A percentile compares a stretch with the other conserved stretches of the same genome.
These are phyloP conservation scores for Actinemys pallida DNA, from an alignment of 2,113 vertebrate species.

Conservation along the genomic window DNA sequence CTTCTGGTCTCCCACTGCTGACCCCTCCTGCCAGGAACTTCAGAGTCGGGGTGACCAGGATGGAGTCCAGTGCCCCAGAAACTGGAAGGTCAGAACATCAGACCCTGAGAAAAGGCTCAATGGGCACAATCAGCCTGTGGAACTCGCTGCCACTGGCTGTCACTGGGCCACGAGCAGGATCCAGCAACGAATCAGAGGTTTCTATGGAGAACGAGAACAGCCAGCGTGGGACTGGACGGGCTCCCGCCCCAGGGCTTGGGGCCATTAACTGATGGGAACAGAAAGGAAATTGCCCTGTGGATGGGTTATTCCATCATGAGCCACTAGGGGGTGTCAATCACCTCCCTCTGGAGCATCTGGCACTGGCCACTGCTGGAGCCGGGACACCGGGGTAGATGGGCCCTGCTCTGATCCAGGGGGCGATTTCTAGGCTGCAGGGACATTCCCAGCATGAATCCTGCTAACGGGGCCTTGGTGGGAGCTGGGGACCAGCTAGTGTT, in stretches of 20 bases:
- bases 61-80: not conserved
- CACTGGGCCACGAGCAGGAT: not conserved
- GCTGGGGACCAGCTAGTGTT: not conserved
- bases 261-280: no score
- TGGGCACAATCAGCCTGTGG: not conserved
- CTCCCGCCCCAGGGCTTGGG: no score
- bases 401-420: not conserved
- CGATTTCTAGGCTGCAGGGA: not conserved
- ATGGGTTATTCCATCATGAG: fast-evolving
- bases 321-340: not conserved
- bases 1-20: not conserved
- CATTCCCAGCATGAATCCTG: not conserved
- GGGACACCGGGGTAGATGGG: not conserved
- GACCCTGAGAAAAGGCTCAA: not conserved
- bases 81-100: not conserved
- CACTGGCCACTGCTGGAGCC: no score
- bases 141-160: not conserved
- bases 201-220: not conserved
- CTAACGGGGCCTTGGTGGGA: not conserved
- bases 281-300: no score
- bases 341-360: not conserved
- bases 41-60: not conserved
- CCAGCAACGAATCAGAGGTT: not conserved
- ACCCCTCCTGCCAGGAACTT: no score
- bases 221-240: no score